Evolutionary conservation across 2,113 vertebrate genomes (phyloP).

Genomic region (Erythrocercus mccallii): DNA sequence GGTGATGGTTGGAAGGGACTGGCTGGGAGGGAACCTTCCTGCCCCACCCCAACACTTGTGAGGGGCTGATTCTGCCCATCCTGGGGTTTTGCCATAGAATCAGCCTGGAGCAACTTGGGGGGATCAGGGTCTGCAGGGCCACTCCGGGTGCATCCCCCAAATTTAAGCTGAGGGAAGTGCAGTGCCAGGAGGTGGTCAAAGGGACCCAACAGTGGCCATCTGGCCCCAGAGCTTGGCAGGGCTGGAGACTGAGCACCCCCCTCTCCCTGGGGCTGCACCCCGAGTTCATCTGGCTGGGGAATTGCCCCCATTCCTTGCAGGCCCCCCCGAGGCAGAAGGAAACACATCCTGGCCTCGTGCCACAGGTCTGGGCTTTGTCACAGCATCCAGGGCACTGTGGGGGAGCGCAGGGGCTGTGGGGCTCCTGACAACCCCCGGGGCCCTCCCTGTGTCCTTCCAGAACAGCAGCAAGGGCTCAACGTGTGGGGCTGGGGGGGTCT

Average conservation of each 20-base stretch:
- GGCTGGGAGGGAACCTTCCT: background rate
- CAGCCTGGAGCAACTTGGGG: background rate
- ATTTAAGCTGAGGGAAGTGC: background rate
- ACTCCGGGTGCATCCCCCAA: rapidly evolving
- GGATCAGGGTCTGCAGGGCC: rapidly evolving
- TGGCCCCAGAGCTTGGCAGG: rapidly evolving
- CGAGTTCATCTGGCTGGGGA: rapidly evolving
- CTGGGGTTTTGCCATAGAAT: background rate
- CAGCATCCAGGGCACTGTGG: rapidly evolving
- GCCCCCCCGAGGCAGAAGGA: rapidly evolving
- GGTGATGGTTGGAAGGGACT: background rate
- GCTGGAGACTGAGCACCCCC: background rate
- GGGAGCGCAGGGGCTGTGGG: rapidly evolving
- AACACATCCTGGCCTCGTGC: background rate
- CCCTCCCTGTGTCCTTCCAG: background rate
- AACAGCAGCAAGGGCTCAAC: background rate
- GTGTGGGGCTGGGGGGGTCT: background rate
- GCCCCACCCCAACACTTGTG: background rate
- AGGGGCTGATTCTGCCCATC: background rate
- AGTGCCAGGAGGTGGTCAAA: background rate
- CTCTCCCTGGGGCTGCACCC: background rate
- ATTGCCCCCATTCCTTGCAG: rapidly evolving
- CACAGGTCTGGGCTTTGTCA: background rate
- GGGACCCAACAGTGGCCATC: background rate
- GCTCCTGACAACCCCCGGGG: rapidly evolving